These are phyloP conservation scores for Phylloscopus collybita DNA, from an alignment of 2,797 vertebrate genomes.

Conservation along the genomic window DNA sequence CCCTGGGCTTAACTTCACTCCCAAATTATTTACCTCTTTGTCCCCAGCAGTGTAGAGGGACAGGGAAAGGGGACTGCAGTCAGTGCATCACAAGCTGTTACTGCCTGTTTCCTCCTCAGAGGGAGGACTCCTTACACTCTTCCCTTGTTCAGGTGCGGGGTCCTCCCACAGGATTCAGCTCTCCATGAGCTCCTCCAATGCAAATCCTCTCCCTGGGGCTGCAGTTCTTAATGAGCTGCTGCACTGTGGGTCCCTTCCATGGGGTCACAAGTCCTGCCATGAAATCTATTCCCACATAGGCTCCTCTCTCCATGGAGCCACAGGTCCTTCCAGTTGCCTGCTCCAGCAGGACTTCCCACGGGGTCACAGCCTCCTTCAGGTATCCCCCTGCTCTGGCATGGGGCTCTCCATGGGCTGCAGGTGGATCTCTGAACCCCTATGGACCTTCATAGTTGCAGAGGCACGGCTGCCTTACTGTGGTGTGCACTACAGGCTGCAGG, in stretches of 20 bases:
- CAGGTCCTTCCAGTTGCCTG: neutral
- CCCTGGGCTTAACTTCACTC: neutral
- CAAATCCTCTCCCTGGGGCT: neutral
- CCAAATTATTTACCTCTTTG: neutral
- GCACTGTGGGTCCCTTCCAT: neutral
- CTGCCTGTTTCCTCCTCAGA: neutral
- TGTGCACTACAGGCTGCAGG: neutral
- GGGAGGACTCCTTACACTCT: neutral
- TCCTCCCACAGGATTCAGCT: neutral
- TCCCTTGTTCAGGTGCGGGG: neutral
- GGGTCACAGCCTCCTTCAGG: neutral
- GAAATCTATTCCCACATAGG: neutral
- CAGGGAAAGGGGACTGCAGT: neutral
- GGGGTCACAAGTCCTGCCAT: neutral
- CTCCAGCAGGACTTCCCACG: neutral
- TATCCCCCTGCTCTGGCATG: neutral
- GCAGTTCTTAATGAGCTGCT: neutral
- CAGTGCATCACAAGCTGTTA: neutral
- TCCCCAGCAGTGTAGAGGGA: neutral
- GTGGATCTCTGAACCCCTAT: neutral
- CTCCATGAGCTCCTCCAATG: neutral
- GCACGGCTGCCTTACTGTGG: neutral
- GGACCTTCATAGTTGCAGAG: neutral
- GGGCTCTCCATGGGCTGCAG: neutral
- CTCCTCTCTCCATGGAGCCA: neutral